A percentile compares a stretch with the other conserved stretches of the same genome.
These are phyloP conservation scores for Argynnis bischoffii DNA, from an alignment of 2,888 invertebrate genomes.

Conservation along the genomic window DNA sequence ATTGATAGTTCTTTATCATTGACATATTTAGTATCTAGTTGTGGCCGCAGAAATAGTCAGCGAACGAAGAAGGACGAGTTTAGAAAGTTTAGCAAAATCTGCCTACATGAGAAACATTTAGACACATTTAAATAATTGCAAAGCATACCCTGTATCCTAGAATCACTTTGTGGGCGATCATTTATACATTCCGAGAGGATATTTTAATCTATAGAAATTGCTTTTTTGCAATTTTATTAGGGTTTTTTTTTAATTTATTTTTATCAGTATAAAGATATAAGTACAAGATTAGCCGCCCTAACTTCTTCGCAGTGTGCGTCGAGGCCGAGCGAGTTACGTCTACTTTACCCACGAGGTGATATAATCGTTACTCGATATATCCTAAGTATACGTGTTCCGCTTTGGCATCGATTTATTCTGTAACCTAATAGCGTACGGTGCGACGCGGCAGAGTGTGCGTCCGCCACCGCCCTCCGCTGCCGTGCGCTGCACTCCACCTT, in stretches of 20 bases:
- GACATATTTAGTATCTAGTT: conserved; percentile 9
- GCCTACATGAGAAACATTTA: conserved; percentile 82
- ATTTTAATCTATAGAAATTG: conserved; percentile 74
- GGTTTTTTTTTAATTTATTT: conserved; percentile 59
- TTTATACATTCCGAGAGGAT: conserved; percentile 79
- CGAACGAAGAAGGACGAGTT: conserved; percentile 51
- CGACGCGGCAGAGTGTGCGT: conserved; percentile 41
- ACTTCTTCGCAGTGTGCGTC: conserved; percentile 48
- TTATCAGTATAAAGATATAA: conserved; percentile 74
- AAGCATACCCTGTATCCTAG: conserved; percentile 97
- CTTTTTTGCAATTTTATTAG: conserved; percentile 74
- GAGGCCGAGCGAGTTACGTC: conserved; percentile 60
- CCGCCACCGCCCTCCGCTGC: conserved; percentile 45
- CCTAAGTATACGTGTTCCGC: conserved; percentile 76
- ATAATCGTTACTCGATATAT: conserved; percentile 72
- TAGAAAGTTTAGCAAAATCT: conserved; percentile 65
- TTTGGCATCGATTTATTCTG: conserved; percentile 77
- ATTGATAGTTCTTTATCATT: conserved; percentile 15
- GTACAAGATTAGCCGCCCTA: conserved; percentile 62
- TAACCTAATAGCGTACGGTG: conserved; percentile 64
- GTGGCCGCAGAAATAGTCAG: conserved; percentile 44
- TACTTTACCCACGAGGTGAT: conserved; percentile 75
- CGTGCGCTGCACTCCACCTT: conserved; percentile 45
- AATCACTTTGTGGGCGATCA: conserved; percentile 87
- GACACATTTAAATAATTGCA: conserved; percentile 92